phyloP scores from a whole-genome alignment of 1,140 invertebrate genomes.

The Brachionus koreanus region DNA sequence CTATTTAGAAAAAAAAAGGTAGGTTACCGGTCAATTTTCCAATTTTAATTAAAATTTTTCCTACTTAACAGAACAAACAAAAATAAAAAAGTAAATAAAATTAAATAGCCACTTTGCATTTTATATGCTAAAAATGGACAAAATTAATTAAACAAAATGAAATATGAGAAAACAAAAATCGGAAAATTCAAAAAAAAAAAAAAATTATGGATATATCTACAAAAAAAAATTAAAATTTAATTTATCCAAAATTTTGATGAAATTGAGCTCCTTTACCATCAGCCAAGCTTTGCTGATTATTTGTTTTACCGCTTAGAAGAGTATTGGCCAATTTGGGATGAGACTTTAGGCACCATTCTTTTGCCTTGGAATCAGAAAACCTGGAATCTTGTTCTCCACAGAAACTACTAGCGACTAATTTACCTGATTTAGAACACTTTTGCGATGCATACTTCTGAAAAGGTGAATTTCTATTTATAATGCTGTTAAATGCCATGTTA shows the following conservation, averaged over 20 bases:
- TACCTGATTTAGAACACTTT: not conserved
- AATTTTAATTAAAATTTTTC: not conserved
- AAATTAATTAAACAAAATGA: not conserved
- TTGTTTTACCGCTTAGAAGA: not conserved
- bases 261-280: not conserved
- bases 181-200: not conserved
- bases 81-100: not conserved
- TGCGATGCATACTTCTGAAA: not conserved
- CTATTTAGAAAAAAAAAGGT: not conserved
- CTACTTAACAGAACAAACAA: not conserved
- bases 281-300: not conserved
- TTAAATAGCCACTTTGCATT: not conserved
- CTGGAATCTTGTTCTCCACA: not conserved
- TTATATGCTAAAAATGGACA: not conserved
- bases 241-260: not conserved
- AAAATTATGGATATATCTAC: not conserved
- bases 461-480: slow-evolving; percentile 17
- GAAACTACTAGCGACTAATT: not conserved
- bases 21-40: not conserved
- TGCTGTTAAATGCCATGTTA: not conserved
- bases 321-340: slow-evolving; percentile 38
- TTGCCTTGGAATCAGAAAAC: slow-evolving; percentile 36
- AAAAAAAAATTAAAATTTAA: not conserved
- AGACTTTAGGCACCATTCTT: slow-evolving; percentile 41
- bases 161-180: not conserved